phyloP scores from a whole-genome alignment of 2,888 invertebrate genomes.

The Glyphotaelius pellucidus region DNA sequence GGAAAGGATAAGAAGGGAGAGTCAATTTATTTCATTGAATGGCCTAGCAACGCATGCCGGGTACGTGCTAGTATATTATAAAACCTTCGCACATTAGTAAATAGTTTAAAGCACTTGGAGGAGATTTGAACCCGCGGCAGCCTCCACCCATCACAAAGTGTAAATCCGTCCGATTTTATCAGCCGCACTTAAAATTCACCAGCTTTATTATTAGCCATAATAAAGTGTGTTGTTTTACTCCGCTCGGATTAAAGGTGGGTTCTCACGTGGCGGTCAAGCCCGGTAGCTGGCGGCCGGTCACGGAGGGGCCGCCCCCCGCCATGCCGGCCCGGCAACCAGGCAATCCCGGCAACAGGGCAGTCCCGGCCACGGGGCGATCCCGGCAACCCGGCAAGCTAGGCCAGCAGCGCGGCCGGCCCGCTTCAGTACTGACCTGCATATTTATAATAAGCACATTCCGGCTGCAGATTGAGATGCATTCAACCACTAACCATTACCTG shows the following conservation, averaged over 20 bases:
- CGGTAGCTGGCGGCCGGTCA: conserved; percentile 35
- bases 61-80: neutral
- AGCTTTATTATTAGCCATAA: neutral
- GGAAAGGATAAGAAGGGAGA: too few relatives aligned
- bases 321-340: neutral
- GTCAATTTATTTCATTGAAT: too few relatives aligned
- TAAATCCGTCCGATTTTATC: neutral
- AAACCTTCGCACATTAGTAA: neutral
- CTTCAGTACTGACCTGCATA: neutral
- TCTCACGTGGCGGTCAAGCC: conserved; percentile 45
- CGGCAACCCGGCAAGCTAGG: neutral
- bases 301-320: conserved; percentile 25
- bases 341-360: neutral
- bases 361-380: neutral
- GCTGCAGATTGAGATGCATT: neutral
- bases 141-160: neutral
- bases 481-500: neutral
- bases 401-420: neutral
- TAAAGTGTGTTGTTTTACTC: conserved; percentile 2
- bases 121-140: neutral
- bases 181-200: neutral
- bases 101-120: neutral
- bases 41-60: too few relatives aligned
- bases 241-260: conserved; percentile 10
- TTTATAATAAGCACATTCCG: neutral